Evolutionary conservation across 2,113 vertebrate species (phyloP).

Genomic region (Kryptolebias marmoratus): DNA sequence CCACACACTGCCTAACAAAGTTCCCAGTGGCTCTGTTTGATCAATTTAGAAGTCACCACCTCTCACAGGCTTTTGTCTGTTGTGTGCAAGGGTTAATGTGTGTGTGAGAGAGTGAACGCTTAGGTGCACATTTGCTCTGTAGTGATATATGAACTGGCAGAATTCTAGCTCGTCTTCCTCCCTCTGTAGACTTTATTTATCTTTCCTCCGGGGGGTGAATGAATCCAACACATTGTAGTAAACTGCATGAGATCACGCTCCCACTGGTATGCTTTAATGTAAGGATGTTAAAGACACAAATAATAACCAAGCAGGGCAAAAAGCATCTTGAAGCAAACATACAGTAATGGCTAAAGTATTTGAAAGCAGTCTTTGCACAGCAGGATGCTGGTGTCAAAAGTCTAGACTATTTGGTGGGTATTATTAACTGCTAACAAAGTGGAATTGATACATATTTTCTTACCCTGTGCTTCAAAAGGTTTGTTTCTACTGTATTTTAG

Average conservation of each 20-base stretch:
- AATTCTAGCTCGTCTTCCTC: background rate
- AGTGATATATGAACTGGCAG: conserved; percentile 23
- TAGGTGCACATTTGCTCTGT: background rate
- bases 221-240: background rate
- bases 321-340: background rate
- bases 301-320: background rate
- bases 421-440: conserved; percentile 7
- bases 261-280: too few species aligned
- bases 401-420: conserved; percentile 4
- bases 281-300: too few species aligned
- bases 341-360: background rate
- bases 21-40: conserved; percentile 68
- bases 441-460: background rate
- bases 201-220: background rate
- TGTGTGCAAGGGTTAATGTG: conserved; percentile 32
- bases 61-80: conserved; percentile 33
- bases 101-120: background rate
- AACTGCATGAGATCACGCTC: background rate
- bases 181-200: background rate
- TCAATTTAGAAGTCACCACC: conserved; percentile 67
- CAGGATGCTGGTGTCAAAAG: background rate
- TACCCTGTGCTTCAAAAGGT: conserved; percentile 8
- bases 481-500: background rate
- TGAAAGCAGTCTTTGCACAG: conserved; percentile 4
- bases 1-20: conserved; percentile 57